phyloP scores from a whole-genome alignment of 2,113 vertebrate species.

The Bubo blakistoni region DNA sequence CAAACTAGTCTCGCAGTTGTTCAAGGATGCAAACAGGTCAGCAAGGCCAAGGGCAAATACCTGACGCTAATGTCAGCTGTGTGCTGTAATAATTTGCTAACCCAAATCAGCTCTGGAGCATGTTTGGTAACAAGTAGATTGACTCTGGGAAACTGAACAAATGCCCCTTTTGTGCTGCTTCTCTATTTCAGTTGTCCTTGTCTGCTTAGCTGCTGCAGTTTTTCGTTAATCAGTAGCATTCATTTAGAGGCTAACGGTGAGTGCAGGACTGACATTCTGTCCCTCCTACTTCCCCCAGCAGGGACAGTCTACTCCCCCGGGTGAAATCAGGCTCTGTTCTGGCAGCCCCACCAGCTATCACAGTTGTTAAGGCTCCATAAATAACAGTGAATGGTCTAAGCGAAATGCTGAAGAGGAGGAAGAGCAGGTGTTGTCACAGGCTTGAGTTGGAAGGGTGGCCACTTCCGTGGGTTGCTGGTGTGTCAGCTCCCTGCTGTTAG shows the following conservation, averaged over 20 bases:
- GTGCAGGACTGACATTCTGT: neutral
- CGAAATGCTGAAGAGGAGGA: neutral
- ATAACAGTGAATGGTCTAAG: neutral
- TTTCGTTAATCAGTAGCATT: neutral
- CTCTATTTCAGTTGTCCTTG: neutral
- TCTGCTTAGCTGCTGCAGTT: neutral
- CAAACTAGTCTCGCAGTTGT: neutral
- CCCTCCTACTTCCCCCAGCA: neutral
- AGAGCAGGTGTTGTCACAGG: conserved; percentile 26
- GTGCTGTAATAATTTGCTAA: neutral
- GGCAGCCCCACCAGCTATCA: neutral
- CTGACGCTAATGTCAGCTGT: neutral
- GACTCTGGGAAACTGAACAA: neutral
- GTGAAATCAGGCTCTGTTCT: neutral
- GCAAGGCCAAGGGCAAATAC: neutral
- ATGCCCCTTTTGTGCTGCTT: neutral
- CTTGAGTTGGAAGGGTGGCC: neutral
- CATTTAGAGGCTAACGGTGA: neutral
- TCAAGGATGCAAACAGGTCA: neutral
- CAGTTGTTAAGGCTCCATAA: conserved; percentile 31
- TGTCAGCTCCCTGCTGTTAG: conserved; percentile 36
- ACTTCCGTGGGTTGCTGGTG: neutral
- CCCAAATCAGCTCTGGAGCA: neutral
- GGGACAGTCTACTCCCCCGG: neutral
- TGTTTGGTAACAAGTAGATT: neutral